Evolutionary conservation across 2,113 vertebrate genomes (phyloP), one percentile per base, ranked within the genome.

Genomic region (Verasper variegatus): DNA sequence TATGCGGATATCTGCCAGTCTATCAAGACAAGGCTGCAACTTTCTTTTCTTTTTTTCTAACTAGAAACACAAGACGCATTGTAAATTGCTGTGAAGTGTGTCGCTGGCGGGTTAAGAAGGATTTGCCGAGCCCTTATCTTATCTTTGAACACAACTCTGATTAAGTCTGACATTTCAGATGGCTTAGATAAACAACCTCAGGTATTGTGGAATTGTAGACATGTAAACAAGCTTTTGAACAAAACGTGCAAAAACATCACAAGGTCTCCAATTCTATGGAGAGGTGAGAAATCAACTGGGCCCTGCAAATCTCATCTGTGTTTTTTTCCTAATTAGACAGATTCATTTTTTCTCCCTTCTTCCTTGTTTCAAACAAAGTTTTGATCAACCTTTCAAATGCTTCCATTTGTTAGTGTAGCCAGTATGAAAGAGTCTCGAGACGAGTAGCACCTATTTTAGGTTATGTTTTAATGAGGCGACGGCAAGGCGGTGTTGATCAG

Each of bases 1-100:
- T 90, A 88, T 88, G 87, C 85, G 75, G 83, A 82, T 89, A 87
- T 90, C 85, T 90, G 91, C 76, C 86, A 88, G 56, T 91, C 88
- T 9, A 84, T 90, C 88, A 74, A 67, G 63, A 78, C 58, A 27
- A 58, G 59, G 42, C 75, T 65, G 54, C 12, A 31, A 69, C 84
- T 67, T 65, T 60, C 8, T 40, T 64, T 71, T 49, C 13, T 26
- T n/a, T 62, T 76, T 71, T 63, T 64, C 82, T 66, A 35, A 20
- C 47, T 45, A 80, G 71, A 81, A 68, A 68, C 83, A 86, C 82
- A 35, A 78, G 70, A 65, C 62, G 55, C 74, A 24, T 72, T 75
- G 85, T 81, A 90, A 91, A 90, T 84, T 51, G 6, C 71, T 89
- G 86, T 90, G 87, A 91, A 91, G 86, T 82, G 86, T 90, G 79